Evolutionary conservation across 2,797 vertebrate genomes (phyloP).

Genomic region (Merluccius polli): DNA sequence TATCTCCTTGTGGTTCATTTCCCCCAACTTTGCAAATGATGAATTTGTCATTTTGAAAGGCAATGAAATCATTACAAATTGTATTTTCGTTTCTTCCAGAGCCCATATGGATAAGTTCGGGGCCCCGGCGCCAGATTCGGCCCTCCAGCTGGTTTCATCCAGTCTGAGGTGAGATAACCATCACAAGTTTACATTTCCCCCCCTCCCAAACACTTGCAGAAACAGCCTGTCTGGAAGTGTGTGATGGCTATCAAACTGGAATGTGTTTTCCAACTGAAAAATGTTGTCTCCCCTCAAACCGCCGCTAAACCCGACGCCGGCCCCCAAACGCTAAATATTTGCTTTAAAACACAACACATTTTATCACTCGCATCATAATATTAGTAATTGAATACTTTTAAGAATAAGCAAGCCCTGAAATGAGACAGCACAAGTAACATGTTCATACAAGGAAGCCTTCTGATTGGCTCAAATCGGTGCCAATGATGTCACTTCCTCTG

Average conservation of each 20-base stretch:
- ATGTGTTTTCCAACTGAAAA: conserved; percentile 3
- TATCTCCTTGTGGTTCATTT: not conserved
- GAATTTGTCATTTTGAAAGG: not conserved
- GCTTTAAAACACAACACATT: not conserved
- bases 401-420: not conserved
- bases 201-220: not conserved
- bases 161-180: not conserved
- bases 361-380: not conserved
- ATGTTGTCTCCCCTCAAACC: not conserved
- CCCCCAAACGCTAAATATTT: not conserved
- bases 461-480: not conserved
- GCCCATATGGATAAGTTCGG: not conserved
- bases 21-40: not conserved
- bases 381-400: not conserved
- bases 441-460: not conserved
- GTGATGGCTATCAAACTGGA: not conserved
- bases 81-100: not conserved
- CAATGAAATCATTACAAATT: not conserved
- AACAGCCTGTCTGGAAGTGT: not conserved
- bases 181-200: not conserved
- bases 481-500: not conserved
- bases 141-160: not conserved
- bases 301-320: not conserved
- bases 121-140: not conserved
- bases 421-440: not conserved